A percentile compares a stretch with the other conserved stretches of the same genome.
Conservation (phyloP, 2,113 vertebrate species). For the Gambusia holbrooki region DNA sequence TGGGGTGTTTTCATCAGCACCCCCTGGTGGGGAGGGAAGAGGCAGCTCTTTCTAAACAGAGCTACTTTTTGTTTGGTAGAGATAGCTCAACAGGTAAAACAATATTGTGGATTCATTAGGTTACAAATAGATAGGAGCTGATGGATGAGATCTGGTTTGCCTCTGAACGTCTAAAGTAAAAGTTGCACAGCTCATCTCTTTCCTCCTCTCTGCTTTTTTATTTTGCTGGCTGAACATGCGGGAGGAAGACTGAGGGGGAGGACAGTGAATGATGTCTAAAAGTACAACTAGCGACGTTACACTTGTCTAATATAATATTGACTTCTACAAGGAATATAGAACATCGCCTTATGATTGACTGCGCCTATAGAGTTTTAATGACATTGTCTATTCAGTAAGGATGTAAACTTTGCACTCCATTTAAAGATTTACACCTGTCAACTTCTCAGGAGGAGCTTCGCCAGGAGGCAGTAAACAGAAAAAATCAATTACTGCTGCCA, state of each 20-base stretch:
- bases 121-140: conserved; percentile 30
- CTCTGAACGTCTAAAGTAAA: conserved; percentile 22
- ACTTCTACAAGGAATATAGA: conserved; percentile 18
- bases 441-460: conserved; percentile 19
- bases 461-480: conserved; percentile 26
- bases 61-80: conserved; percentile 1
- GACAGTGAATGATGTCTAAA: conserved; percentile 16
- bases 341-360: neutral
- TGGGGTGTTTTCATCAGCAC: conserved; percentile 53
- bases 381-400: conserved; percentile 20
- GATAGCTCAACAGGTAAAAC: neutral
- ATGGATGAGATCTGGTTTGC: conserved; percentile 30
- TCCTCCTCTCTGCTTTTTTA: conserved; percentile 17
- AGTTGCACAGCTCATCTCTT: neutral
- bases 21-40: conserved; percentile 59
- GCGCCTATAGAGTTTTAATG: conserved; percentile 23
- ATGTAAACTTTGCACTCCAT: conserved; percentile 31
- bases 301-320: conserved; percentile 18
- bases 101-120: conserved; percentile 25
- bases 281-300: neutral
- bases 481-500: conserved; percentile 33
- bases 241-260: neutral
- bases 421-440: conserved; percentile 52
- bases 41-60: conserved; percentile 6
- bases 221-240: conserved; percentile 18